Conservation (phyloP, 2,888 invertebrate species). For the Erynnis tages region DNA sequence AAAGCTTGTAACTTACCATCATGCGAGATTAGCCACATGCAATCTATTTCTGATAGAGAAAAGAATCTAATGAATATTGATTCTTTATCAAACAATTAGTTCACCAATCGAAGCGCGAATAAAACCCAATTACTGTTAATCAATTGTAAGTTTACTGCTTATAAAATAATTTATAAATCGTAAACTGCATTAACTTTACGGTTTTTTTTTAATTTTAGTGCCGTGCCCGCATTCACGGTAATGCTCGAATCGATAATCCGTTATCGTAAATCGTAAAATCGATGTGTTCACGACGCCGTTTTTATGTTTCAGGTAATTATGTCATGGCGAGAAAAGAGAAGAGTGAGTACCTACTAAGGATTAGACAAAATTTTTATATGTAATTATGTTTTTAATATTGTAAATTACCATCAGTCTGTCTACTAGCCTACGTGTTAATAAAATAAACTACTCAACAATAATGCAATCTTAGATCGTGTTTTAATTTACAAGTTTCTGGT, state of each 20-base stretch:
- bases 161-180: slow-evolving; percentile 61
- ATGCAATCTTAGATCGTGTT: too few relatives aligned
- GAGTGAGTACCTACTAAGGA: slow-evolving; percentile 51
- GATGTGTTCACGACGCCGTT: slow-evolving; percentile 23
- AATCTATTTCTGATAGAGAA: too few relatives aligned
- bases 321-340: slow-evolving; percentile 32
- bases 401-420: too few relatives aligned
- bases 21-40: too few relatives aligned
- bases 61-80: neutral
- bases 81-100: neutral
- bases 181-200: slow-evolving; percentile 60
- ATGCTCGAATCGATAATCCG: slow-evolving; percentile 23
- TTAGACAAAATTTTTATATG: too few relatives aligned
- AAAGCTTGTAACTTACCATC: too few relatives aligned
- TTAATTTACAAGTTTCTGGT: too few relatives aligned
- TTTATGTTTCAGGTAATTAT: slow-evolving; percentile 54
- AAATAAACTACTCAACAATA: too few relatives aligned
- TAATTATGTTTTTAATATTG: too few relatives aligned
- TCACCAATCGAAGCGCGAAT: neutral
- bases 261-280: slow-evolving; percentile 9
- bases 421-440: too few relatives aligned
- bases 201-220: slow-evolving; percentile 60
- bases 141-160: slow-evolving; percentile 56
- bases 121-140: slow-evolving; percentile 37
- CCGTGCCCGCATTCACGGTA: slow-evolving; percentile 53